These are phyloP conservation scores for Cichlasoma orientale DNA, from an alignment of 2,797 vertebrate genomes.

Conservation along the genomic window DNA sequence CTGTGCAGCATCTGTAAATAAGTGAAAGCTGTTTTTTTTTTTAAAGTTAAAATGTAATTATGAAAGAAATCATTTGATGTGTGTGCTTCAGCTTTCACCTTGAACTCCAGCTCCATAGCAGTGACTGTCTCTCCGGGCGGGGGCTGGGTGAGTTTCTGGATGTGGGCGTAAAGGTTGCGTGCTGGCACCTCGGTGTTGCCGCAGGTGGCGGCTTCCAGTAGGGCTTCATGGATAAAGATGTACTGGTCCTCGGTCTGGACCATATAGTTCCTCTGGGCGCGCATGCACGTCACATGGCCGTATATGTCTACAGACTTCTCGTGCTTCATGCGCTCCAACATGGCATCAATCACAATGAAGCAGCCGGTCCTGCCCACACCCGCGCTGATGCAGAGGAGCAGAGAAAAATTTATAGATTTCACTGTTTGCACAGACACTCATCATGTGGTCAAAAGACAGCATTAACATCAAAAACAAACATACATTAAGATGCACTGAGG, in stretches of 20 bases:
- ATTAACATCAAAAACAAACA: background rate
- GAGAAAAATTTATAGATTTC: background rate
- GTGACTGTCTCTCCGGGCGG: conserved; percentile 91
- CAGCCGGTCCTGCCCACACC: conserved; percentile 95
- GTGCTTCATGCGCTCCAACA: conserved; percentile 96
- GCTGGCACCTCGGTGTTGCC: conserved; percentile 94
- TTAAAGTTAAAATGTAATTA: background rate
- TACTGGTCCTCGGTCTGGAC: conserved; percentile 98
- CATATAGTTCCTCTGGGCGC: conserved; percentile 97
- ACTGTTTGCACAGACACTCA: background rate
- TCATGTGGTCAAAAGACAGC: background rate
- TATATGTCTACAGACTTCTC: conserved; percentile 97
- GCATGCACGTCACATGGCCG: conserved; percentile 95
- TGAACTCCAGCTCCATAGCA: conserved; percentile 95
- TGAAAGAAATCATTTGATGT: background rate
- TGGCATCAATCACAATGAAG: conserved; percentile 95
- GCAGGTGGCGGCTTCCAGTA: conserved; percentile 91
- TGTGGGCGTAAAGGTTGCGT: conserved; percentile 93
- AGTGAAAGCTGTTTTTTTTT: background rate
- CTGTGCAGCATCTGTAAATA: background rate
- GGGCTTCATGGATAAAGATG: conserved; percentile 95
- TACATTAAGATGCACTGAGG: background rate
- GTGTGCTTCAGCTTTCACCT: conserved; percentile 77
- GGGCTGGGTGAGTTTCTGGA: conserved; percentile 96
- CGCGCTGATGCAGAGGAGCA: conserved; percentile 76